Evolutionary conservation across 2,113 vertebrate species (phyloP).

Genomic region (Deroptyus accipitrinus): DNA sequence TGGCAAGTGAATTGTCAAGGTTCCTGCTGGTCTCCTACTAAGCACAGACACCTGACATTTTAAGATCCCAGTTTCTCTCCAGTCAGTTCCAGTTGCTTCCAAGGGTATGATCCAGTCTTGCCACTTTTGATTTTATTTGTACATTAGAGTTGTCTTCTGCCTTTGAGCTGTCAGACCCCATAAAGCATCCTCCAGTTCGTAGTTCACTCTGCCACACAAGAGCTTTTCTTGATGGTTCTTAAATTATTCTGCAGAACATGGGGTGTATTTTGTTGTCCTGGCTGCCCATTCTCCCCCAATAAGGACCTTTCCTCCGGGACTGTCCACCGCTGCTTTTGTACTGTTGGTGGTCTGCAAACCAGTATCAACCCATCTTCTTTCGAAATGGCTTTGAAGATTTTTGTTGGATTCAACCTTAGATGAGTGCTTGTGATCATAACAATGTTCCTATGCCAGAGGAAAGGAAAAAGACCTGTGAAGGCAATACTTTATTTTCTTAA

Average conservation of each 20-base stretch:
- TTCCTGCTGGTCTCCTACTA: slow-evolving; percentile 59
- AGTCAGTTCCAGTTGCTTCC: slow-evolving; percentile 35
- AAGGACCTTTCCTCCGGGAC: background rate
- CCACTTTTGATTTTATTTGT: slow-evolving; percentile 41
- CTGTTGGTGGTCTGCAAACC: background rate
- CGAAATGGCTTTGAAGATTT: background rate
- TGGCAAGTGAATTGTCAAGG: slow-evolving; percentile 64
- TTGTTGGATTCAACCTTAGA: background rate
- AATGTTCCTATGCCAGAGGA: background rate
- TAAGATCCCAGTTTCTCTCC: slow-evolving; percentile 56
- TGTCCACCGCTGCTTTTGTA: background rate
- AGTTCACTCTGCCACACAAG: background rate
- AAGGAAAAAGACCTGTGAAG: background rate
- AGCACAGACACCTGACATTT: slow-evolving; percentile 60
- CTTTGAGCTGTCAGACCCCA: slow-evolving; percentile 37
- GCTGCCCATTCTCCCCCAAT: background rate
- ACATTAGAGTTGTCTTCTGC: slow-evolving; percentile 41
- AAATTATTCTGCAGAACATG: background rate
- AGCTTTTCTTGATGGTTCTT: background rate
- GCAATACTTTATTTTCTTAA: background rate
- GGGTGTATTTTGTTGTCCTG: background rate
- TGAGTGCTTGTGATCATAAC: background rate
- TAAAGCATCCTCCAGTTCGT: slow-evolving; percentile 31
- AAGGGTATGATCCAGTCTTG: slow-evolving; percentile 41
- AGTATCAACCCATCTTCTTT: background rate